A percentile compares a stretch with the other conserved stretches of the same genome.
Evolutionary conservation across 2,113 vertebrate species (phyloP).

Genomic region (Pyrgilauda ruficollis): DNA sequence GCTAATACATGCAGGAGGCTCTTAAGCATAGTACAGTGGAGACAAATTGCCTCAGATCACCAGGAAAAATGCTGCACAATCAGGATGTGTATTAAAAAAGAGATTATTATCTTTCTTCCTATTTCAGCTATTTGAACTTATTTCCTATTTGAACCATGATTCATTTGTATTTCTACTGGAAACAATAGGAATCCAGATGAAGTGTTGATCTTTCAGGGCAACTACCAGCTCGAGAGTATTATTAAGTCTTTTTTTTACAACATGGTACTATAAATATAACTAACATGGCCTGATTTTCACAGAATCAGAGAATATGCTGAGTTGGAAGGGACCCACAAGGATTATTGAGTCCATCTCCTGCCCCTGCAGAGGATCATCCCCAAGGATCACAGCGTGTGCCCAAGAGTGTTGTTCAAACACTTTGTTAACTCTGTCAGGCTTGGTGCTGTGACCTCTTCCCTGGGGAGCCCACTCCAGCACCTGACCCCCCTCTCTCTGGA

Average conservation of each 20-base stretch:
- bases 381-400: neutral
- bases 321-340: neutral
- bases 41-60: neutral
- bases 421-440: neutral
- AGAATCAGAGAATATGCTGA: neutral
- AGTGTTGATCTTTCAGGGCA: neutral
- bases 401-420: too few species aligned
- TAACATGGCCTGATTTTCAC: neutral
- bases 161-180: neutral
- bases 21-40: neutral
- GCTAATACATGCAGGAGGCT: neutral
- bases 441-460: neutral
- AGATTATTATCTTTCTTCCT: neutral
- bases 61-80: neutral
- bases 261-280: neutral
- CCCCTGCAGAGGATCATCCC: neutral
- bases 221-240: neutral
- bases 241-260: neutral
- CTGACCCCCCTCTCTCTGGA: neutral
- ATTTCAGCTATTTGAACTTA: neutral
- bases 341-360: accelerated
- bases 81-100: neutral
- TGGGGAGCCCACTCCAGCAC: neutral
- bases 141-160: neutral
- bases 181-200: neutral